These are phyloP conservation scores for Piliocolobus tephrosceles DNA, from an alignment of 2,113 vertebrate genomes.

Conservation along the genomic window DNA sequence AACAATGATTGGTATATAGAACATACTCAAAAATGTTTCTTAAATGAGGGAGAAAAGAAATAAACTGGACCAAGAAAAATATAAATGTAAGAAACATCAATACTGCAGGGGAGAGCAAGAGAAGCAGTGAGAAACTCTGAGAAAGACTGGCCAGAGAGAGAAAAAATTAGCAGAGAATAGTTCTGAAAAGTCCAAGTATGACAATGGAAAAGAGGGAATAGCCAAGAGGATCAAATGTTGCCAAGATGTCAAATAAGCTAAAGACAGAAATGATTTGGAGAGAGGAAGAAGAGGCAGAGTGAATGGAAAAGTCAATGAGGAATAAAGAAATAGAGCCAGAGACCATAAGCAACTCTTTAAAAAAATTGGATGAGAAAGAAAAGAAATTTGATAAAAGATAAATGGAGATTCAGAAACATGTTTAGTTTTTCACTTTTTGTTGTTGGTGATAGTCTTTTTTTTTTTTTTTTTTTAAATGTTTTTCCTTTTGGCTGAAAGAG, in stretches of 20 bases:
- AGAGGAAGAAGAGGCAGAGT: background rate
- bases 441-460: background rate
- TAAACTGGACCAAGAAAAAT: background rate
- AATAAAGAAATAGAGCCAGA: background rate
- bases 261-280: background rate
- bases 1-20: background rate
- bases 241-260: background rate
- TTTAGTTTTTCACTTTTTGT: background rate
- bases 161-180: background rate
- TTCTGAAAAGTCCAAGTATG: background rate
- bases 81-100: background rate
- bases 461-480: too few species aligned
- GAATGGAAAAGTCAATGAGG: background rate
- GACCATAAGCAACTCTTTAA: background rate
- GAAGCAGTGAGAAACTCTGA: background rate
- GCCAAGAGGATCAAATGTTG: background rate
- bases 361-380: background rate
- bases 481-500: background rate
- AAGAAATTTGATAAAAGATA: background rate
- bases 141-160: background rate
- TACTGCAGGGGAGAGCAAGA: background rate
- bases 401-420: background rate
- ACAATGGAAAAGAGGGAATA: background rate
- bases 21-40: background rate
- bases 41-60: background rate